Percentiles rank a stretch among this genome's conserved stretches.
Evolutionary conservation across 2,113 vertebrate genomes (phyloP).

Genomic region (Sterrhoptilus dennistouni): DNA sequence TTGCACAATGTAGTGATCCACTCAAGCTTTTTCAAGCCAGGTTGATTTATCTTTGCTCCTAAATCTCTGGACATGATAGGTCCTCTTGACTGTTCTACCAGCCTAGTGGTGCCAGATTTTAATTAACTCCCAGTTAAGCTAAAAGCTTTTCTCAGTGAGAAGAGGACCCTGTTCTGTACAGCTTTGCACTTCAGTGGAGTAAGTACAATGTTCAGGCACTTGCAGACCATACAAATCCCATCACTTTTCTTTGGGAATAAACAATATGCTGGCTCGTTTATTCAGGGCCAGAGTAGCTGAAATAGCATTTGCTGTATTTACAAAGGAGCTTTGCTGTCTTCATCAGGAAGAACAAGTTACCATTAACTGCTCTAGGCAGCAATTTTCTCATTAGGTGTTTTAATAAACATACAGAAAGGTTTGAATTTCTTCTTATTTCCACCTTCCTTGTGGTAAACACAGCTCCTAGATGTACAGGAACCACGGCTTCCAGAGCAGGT

Average conservation of each 20-base stretch:
- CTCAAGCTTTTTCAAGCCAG: not conserved
- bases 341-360: not conserved
- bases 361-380: not conserved
- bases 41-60: not conserved
- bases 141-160: not conserved
- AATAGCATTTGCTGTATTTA: not conserved
- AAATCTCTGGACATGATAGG: not conserved
- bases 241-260: not conserved
- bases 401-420: not conserved
- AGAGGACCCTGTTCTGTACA: not conserved
- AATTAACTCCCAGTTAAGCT: not conserved
- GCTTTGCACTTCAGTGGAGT: not conserved
- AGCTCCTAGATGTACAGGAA: not conserved
- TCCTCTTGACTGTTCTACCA: not conserved
- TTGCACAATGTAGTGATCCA: not conserved
- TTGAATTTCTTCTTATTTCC: not conserved
- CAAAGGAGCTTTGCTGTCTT: not conserved
- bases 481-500: not conserved
- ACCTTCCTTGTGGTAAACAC: not conserved
- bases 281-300: not conserved
- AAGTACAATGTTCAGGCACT: not conserved
- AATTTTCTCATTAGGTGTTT: slow-evolving; percentile 35
- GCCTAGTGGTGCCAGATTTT: not conserved
- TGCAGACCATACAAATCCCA: not conserved
- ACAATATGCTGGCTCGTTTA: not conserved